Percentiles rank a stretch among this genome's conserved stretches.
phyloP scores from a whole-genome alignment of 2,888 invertebrate genomes.

The Heteromurus nitidus region DNA sequence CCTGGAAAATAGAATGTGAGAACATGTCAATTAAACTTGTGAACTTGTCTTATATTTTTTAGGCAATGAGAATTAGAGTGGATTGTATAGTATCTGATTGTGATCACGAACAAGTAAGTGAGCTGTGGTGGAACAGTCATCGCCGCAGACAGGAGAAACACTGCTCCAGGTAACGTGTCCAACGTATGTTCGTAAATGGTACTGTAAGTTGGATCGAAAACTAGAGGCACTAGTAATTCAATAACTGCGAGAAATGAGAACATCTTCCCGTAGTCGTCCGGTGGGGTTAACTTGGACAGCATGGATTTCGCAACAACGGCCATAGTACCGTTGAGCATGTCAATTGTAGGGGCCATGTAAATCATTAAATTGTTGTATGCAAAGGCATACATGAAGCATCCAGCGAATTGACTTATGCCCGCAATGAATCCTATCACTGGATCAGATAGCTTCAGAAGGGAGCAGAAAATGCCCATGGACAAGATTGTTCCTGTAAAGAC shows the following conservation, averaged over 20 bases:
- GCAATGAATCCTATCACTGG: constrained; percentile 91
- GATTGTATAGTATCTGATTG: too few relatives aligned
- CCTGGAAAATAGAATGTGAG: too few relatives aligned
- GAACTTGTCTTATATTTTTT: too few relatives aligned
- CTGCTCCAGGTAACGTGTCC: constrained; percentile 60
- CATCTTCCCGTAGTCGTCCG: constrained; percentile 64
- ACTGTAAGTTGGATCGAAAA: constrained; percentile 67
- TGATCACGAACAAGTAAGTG: constrained; percentile 59
- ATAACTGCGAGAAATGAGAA: constrained; percentile 66
- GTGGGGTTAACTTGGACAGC: constrained; percentile 66
- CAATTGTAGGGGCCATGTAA: constrained; percentile 76
- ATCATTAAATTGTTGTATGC: constrained; percentile 86
- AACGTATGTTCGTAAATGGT: constrained; percentile 65
- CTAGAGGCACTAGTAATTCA: constrained; percentile 63
- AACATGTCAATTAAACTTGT: too few relatives aligned
- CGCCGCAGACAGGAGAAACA: constrained; percentile 68
- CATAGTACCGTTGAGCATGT: constrained; percentile 69
- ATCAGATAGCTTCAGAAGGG: constrained; percentile 87
- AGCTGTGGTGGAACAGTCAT: constrained; percentile 67
- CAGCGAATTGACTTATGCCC: constrained; percentile 88
- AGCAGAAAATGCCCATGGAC: constrained; percentile 89
- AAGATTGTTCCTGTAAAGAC: constrained; percentile 58
- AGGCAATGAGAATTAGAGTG: too few relatives aligned
- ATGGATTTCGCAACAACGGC: constrained; percentile 65
- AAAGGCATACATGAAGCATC: constrained; percentile 90